These are phyloP conservation scores for Oithona nana DNA, from an alignment of 2,888 invertebrate species.

Conservation along the genomic window DNA sequence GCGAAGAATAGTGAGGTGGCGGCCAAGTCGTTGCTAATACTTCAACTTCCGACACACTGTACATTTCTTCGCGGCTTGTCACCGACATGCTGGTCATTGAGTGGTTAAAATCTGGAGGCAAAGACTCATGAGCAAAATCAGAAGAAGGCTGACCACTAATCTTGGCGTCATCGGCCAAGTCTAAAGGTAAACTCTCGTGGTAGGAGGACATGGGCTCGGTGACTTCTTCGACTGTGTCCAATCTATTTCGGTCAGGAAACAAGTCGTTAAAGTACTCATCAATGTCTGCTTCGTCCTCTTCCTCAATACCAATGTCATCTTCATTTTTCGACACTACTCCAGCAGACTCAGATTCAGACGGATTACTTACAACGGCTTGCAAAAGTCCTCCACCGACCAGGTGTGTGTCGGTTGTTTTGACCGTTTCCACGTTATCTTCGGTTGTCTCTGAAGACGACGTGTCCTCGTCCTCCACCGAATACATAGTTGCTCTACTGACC, in stretches of 20 bases:
- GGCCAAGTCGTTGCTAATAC: too few species aligned
- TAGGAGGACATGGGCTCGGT: slow-evolving; percentile 3
- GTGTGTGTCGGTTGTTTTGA: neutral
- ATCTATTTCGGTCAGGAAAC: neutral
- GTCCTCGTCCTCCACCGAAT: neutral
- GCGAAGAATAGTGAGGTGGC: too few species aligned
- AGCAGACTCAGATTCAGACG: too few species aligned
- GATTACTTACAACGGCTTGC: too few species aligned
- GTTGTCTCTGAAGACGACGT: neutral
- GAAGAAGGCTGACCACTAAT: neutral
- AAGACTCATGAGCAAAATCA: neutral
- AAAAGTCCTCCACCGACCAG: too few species aligned
- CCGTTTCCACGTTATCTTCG: neutral
- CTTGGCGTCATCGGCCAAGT: neutral
- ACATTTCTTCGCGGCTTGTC: slow-evolving; percentile 9
- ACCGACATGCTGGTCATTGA: neutral
- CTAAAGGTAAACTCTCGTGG: neutral
- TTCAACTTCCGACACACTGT: slow-evolving; percentile 7
- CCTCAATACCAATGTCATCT: neutral
- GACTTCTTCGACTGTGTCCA: slow-evolving; percentile 14
- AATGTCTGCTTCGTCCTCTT: neutral
- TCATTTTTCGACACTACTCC: too few species aligned
- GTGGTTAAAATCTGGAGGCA: neutral
- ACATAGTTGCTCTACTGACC: neutral
- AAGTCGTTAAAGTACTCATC: neutral